Percentiles rank a stretch among this genome's conserved stretches.
Evolutionary conservation across 2,113 vertebrate species (phyloP).

Genomic region (Pionites leucogaster): DNA sequence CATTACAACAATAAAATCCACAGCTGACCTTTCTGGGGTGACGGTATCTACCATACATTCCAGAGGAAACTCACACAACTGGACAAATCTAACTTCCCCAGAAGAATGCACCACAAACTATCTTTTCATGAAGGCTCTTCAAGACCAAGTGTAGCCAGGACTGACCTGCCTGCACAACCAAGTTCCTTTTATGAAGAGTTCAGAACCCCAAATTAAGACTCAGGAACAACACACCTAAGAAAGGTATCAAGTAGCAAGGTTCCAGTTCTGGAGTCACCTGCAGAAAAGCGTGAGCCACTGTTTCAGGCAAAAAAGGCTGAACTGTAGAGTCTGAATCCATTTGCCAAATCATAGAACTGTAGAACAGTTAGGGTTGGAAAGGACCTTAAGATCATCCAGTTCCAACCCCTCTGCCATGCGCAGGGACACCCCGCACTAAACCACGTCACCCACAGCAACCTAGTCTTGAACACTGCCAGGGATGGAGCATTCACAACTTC

Average conservation of each 20-base stretch:
- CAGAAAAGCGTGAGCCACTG: not conserved
- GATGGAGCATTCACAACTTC: not conserved
- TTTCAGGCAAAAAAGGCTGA: not conserved
- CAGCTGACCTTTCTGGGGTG: conserved; percentile 5
- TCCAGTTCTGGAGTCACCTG: not conserved
- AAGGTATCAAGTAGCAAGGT: not conserved
- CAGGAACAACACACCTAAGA: not conserved
- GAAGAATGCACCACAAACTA: not conserved
- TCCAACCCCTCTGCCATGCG: not conserved
- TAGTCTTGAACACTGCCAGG: not conserved
- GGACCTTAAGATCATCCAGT: not conserved
- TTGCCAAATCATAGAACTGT: not conserved
- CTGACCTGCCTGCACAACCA: not conserved
- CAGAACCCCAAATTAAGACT: not conserved
- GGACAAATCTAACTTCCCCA: not conserved
- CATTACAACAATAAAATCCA: not conserved
- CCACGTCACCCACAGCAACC: not conserved
- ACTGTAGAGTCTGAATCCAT: not conserved
- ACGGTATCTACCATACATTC: not conserved
- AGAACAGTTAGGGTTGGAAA: too few relatives aligned
- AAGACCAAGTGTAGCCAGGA: not conserved
- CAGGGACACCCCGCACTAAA: not conserved
- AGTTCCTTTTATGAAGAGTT: not conserved
- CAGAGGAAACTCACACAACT: not conserved
- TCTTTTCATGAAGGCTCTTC: not conserved